A percentile compares a stretch with the other conserved stretches of the same genome.
Evolutionary conservation across 2,113 vertebrate species (phyloP).

Genomic region (Siniperca chuatsi): DNA sequence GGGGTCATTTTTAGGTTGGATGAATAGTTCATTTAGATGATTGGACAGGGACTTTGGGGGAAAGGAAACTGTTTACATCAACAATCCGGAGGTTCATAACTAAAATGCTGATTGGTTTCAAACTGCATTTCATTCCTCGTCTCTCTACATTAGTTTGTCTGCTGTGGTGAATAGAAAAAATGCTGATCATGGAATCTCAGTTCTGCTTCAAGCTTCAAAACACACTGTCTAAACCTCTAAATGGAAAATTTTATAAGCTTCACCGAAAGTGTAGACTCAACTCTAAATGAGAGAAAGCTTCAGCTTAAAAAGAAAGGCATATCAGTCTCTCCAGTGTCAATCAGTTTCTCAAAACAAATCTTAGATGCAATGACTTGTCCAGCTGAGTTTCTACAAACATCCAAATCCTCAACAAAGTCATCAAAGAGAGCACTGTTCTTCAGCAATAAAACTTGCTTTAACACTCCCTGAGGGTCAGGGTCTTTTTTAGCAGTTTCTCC

Average conservation of each 20-base stretch:
- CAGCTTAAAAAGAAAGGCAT: neutral
- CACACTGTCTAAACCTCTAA: neutral
- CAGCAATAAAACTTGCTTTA: neutral
- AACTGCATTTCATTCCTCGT: neutral
- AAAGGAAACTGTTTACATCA: conserved; percentile 8
- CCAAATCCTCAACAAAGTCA: neutral
- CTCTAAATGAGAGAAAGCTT: neutral
- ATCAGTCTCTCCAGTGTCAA: neutral
- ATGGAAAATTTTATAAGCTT: conserved; percentile 34
- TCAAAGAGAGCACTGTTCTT: conserved; percentile 46
- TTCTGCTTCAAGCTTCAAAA: conserved; percentile 66
- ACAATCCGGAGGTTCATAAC: conserved; percentile 5
- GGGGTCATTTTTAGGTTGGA: conserved; percentile 39
- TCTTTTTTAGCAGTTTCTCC: neutral
- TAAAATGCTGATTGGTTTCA: conserved; percentile 35
- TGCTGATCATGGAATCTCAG: conserved; percentile 71
- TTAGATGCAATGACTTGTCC: neutral
- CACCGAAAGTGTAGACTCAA: neutral
- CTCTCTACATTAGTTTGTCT: neutral
- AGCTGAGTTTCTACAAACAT: neutral
- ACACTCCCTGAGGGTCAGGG: neutral
- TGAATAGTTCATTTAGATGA: conserved; percentile 23
- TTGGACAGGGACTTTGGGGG: neutral
- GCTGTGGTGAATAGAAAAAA: conserved; percentile 38
- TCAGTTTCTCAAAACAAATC: neutral